Conservation (phyloP, 2,888 invertebrate species). For the Agrenia bidenticulata region DNA sequence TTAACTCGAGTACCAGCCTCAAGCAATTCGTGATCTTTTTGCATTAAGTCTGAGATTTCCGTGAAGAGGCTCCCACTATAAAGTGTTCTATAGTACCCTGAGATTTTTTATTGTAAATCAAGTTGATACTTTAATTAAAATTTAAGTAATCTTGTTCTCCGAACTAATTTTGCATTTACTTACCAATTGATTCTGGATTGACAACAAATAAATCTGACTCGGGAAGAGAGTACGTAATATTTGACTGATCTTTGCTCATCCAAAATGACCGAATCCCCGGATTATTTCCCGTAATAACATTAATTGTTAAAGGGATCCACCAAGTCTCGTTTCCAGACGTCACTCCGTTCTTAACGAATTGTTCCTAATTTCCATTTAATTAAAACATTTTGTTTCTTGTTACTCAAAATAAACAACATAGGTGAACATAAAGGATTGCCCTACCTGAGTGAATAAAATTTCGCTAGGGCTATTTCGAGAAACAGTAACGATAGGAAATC, state of each 20-base stretch:
- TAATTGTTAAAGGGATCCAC: slow-evolving; percentile 40
- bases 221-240: slow-evolving; percentile 17
- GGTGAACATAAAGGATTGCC: not conserved
- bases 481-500: slow-evolving; percentile 42
- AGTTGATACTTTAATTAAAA: no score
- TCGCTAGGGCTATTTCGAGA: slow-evolving; percentile 9
- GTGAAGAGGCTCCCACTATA: not conserved
- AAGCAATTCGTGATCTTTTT: not conserved
- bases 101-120: no score
- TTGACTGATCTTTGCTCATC: not conserved
- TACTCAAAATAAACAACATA: not conserved
- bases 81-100: not conserved
- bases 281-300: slow-evolving; percentile 1
- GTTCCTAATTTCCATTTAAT: slow-evolving; percentile 3
- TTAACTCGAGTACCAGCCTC: not conserved
- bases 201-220: slow-evolving; percentile 30
- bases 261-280: not conserved
- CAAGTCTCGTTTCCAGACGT: slow-evolving; percentile 23
- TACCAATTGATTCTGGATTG: slow-evolving; percentile 46
- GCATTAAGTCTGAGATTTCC: slow-evolving; percentile 1
- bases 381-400: no score
- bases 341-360: slow-evolving; percentile 21
- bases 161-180: not conserved
- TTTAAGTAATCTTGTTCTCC: not conserved
- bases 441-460: slow-evolving; percentile 30